A percentile compares a stretch with the other conserved stretches of the same genome.
These are phyloP conservation scores for Conus canariensis DNA, from an alignment of 2,888 invertebrate species.

Conservation along the genomic window DNA sequence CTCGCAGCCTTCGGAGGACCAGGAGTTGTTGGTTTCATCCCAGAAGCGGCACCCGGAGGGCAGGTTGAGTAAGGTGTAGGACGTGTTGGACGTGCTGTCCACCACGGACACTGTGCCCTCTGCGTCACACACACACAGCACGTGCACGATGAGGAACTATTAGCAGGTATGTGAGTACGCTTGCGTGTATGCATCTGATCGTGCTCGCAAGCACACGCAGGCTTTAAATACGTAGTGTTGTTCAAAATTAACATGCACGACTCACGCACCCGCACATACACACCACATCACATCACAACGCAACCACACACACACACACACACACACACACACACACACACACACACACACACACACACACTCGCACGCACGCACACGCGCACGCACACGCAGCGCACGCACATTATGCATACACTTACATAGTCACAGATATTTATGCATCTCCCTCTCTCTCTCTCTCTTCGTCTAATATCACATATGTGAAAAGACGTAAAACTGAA, in stretches of 20 bases:
- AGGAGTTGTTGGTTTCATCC: constrained; percentile 69
- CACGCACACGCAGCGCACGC: background rate
- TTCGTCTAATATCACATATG: too few relatives aligned
- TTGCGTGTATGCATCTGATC: background rate
- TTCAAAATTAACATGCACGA: background rate
- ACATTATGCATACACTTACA: too few relatives aligned
- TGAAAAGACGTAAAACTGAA: too few relatives aligned
- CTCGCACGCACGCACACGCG: background rate
- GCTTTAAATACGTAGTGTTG: too few relatives aligned
- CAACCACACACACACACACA: background rate
- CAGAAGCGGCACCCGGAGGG: constrained; percentile 74
- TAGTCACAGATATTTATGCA: too few relatives aligned
- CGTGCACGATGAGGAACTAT: background rate
- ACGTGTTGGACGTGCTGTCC: constrained; percentile 61
- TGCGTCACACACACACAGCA: constrained; percentile 41
- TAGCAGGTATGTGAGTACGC: background rate
- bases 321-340: background rate
- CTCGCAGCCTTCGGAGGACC: constrained; percentile 71
- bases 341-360: background rate
- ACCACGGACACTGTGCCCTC: constrained; percentile 62
- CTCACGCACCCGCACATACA: background rate
- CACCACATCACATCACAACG: background rate
- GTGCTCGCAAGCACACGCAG: background rate
- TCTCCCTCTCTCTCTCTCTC: too few relatives aligned
- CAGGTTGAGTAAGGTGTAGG: constrained; percentile 69